Percentiles rank a stretch among this genome's conserved stretches.
Conservation (phyloP, 2,797 vertebrate genomes). For the Manis crassicaudata region DNA sequence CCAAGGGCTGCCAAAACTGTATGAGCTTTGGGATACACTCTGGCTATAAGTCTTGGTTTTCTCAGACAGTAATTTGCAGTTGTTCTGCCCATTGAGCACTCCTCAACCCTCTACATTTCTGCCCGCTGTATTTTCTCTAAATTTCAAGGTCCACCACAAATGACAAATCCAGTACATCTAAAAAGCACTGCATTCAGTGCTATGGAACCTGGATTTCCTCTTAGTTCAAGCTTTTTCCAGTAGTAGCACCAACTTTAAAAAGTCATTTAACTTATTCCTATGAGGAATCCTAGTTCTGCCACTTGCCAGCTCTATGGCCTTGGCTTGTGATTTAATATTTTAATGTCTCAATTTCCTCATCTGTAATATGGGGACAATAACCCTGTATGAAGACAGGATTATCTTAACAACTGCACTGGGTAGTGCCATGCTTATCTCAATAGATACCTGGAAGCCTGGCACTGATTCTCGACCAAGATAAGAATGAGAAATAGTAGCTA, state of each 20-base stretch:
- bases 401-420: neutral
- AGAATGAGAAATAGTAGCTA: neutral
- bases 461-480: neutral
- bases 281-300: neutral
- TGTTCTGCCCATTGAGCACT: neutral
- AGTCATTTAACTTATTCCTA: neutral
- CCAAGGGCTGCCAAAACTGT: neutral
- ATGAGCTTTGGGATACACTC: neutral
- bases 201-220: neutral
- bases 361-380: neutral
- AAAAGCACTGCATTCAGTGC: neutral
- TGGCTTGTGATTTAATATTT: neutral
- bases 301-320: neutral
- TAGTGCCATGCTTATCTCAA: neutral
- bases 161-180: neutral
- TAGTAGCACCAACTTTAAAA: neutral
- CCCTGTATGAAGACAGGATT: neutral
- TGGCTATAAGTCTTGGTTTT: neutral
- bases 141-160: neutral
- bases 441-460: neutral
- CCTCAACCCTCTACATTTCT: neutral
- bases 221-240: neutral
- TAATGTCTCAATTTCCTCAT: neutral
- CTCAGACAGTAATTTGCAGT: neutral
- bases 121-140: neutral